These are phyloP conservation scores for Aleiodes alternator DNA, from an alignment of 2,888 invertebrate species.

Conservation along the genomic window DNA sequence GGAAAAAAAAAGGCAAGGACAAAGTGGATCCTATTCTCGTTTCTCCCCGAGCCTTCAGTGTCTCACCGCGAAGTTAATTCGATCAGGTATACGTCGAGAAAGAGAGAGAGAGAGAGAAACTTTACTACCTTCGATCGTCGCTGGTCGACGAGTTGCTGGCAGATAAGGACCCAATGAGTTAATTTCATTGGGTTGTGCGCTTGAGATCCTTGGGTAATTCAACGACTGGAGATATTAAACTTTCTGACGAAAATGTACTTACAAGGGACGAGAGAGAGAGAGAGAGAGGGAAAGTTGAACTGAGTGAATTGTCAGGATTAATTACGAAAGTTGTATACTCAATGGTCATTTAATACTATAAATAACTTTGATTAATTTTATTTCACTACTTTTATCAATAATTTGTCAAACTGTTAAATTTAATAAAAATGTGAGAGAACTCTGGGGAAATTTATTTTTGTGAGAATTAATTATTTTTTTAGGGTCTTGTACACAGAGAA, in stretches of 20 bases:
- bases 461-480: too few species aligned
- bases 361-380: too few species aligned
- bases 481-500: too few species aligned
- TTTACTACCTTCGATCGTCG: slow-evolving; percentile 19
- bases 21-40: slow-evolving; percentile 30
- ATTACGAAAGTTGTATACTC: slow-evolving; percentile 10
- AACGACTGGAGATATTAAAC: slow-evolving; percentile 53
- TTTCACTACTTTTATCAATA: too few species aligned
- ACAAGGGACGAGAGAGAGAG: not conserved
- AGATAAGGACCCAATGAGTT: slow-evolving; percentile 33
- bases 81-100: slow-evolving; percentile 17
- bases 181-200: slow-evolving; percentile 23
- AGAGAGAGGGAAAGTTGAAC: not conserved
- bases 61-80: slow-evolving; percentile 34
- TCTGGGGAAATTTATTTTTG: too few species aligned
- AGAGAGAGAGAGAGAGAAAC: not conserved
- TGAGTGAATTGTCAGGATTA: slow-evolving; percentile 18
- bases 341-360: slow-evolving; percentile 13
- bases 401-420: too few species aligned
- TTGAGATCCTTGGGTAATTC: slow-evolving; percentile 45
- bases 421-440: too few species aligned
- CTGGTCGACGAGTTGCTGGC: slow-evolving; percentile 4
- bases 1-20: slow-evolving; percentile 3
- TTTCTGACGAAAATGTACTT: slow-evolving; percentile 41
- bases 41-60: slow-evolving; percentile 21